Evolutionary conservation across 2,797 vertebrate genomes (phyloP).

Genomic region (Sphaeramia orbicularis): DNA sequence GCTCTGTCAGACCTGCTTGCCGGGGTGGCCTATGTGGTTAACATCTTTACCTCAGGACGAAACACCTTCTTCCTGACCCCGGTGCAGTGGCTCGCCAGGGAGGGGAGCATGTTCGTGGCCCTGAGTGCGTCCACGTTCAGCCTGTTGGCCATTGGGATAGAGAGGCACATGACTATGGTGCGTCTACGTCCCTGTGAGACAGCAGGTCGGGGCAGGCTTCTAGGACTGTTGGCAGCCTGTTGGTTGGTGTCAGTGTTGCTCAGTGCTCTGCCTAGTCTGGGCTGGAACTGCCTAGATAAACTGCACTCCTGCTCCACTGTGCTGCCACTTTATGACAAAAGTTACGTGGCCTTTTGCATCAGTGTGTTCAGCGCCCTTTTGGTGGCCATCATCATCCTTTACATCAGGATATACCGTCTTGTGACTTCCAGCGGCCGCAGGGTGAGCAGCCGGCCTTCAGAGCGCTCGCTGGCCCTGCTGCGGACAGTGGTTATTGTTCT

Average conservation of each 20-base stretch:
- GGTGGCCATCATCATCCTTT: constrained; percentile 85
- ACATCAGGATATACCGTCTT: constrained; percentile 87
- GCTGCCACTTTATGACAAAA: constrained; percentile 85
- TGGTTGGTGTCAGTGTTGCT: constrained; percentile 85
- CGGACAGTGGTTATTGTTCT: constrained; percentile 87
- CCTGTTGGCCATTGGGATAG: constrained; percentile 86
- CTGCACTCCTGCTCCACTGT: constrained; percentile 83
- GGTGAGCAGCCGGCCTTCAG: constrained; percentile 83
- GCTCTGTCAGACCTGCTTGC: constrained; percentile 87
- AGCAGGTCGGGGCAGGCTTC: constrained; percentile 79
- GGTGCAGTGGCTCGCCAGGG: constrained; percentile 83
- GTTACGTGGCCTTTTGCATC: constrained; percentile 87
- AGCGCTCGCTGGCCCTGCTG: constrained; percentile 84
- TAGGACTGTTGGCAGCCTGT: constrained; percentile 83
- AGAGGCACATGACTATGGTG: constrained; percentile 88
- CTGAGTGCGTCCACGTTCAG: constrained; percentile 88
- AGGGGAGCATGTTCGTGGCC: constrained; percentile 88
- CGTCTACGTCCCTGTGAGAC: constrained; percentile 84
- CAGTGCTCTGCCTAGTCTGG: constrained; percentile 83
- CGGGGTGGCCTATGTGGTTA: constrained; percentile 86
- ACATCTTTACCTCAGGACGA: constrained; percentile 85
- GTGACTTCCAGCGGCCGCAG: constrained; percentile 85
- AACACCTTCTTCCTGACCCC: constrained; percentile 83
- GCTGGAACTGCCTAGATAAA: constrained; percentile 85
- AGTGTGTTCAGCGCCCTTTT: constrained; percentile 83